Percentiles rank a stretch among this genome's conserved stretches.
Conservation (phyloP, 2,888 invertebrate species). For the Mesorhabditis spiculigera region DNA sequence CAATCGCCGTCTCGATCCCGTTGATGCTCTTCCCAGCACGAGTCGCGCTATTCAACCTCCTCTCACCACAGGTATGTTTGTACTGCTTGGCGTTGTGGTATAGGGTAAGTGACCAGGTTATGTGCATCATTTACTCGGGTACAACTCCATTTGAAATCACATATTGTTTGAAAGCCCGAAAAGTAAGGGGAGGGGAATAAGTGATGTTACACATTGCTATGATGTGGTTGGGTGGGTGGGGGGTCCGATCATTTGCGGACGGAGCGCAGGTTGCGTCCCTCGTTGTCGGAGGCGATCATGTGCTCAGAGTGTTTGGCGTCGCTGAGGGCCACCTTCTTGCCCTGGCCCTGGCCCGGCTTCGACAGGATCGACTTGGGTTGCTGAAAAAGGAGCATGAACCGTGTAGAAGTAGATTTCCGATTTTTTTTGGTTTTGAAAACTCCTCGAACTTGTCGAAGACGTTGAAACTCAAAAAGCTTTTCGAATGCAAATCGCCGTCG, state of each 20-base stretch:
- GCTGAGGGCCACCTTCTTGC: neutral
- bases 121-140: too few species aligned
- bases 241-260: conserved; percentile 5
- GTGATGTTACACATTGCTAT: too few species aligned
- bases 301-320: conserved; percentile 1
- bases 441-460: too few species aligned
- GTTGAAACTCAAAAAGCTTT: too few species aligned
- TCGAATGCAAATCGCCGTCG: too few species aligned
- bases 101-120: neutral
- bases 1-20: conserved; percentile 92
- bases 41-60: conserved; percentile 83
- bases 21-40: conserved; percentile 93
- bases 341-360: neutral
- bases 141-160: too few species aligned
- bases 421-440: too few species aligned
- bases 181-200: too few species aligned
- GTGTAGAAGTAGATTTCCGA: too few species aligned
- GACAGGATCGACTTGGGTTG: neutral
- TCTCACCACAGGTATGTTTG: conserved; percentile 58
- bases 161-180: too few species aligned
- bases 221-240: too few species aligned
- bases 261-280: conserved; percentile 7
- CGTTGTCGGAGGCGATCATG: conserved; percentile 10
- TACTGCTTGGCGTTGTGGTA: conserved; percentile 9
- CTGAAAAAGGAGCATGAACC: neutral